Conservation (phyloP, 2,113 vertebrate genomes). For the Dermatemys mawii region DNA sequence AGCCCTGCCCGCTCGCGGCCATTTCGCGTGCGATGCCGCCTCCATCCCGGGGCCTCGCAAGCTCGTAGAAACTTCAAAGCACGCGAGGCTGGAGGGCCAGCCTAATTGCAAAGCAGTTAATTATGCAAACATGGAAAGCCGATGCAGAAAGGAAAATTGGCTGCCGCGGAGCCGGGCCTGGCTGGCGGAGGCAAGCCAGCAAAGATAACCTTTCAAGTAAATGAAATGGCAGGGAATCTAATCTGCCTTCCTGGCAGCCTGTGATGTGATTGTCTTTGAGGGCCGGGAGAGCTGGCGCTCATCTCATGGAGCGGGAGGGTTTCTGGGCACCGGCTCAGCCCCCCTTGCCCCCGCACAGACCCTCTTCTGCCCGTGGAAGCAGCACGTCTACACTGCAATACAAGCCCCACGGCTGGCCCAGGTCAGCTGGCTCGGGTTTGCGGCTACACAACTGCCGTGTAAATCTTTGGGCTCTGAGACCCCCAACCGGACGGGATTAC, state of each 20-base stretch:
- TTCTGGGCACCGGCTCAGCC: not conserved
- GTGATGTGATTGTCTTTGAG: not conserved
- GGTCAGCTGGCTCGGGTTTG: not conserved
- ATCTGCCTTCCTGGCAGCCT: not conserved
- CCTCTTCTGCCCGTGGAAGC: not conserved
- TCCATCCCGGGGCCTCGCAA: not conserved
- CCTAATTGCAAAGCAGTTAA: not conserved
- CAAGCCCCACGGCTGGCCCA: too few species aligned
- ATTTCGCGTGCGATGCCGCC: accelerated
- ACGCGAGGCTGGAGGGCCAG: not conserved
- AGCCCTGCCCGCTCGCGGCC: not conserved
- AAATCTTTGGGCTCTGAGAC: not conserved
- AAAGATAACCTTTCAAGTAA: not conserved
- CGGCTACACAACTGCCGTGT: not conserved
- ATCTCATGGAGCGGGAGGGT: not conserved
- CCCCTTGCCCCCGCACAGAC: not conserved
- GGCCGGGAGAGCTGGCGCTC: not conserved
- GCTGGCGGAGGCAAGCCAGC: not conserved
- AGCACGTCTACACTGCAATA: not conserved
- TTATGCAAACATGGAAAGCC: not conserved
- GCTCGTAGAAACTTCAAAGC: not conserved
- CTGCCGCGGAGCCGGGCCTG: not conserved
- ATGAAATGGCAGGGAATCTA: not conserved
- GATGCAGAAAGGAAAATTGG: not conserved
- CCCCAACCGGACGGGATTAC: too few species aligned